These are phyloP conservation scores for Poicephalus meyeri DNA, from an alignment of 2,113 vertebrate species.

Conservation along the genomic window DNA sequence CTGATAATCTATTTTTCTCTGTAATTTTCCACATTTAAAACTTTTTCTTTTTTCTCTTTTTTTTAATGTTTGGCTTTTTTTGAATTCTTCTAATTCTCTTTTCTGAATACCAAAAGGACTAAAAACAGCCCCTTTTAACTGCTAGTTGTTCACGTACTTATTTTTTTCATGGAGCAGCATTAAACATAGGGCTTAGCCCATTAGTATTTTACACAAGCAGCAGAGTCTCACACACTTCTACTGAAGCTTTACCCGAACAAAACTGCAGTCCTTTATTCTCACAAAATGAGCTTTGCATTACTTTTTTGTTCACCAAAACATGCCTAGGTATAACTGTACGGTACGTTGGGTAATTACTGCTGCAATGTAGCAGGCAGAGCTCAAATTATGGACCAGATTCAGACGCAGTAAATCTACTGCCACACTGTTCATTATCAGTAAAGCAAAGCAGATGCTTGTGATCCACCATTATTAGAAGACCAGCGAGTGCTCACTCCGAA, in stretches of 20 bases:
- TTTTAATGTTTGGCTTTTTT: background rate
- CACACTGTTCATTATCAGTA: background rate
- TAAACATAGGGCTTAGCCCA: background rate
- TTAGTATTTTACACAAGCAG: background rate
- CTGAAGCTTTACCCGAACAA: background rate
- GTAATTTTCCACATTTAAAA: background rate
- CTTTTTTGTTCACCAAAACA: background rate
- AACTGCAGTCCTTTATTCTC: background rate
- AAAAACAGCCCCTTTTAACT: background rate
- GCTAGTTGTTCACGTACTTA: background rate
- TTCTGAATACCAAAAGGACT: constrained; percentile 2
- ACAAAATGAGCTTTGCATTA: background rate
- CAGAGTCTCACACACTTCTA: background rate
- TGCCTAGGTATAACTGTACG: background rate
- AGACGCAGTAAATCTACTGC: background rate
- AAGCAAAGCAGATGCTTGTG: constrained; percentile 11
- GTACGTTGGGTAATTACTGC: background rate
- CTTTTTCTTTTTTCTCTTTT: background rate
- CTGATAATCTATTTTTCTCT: background rate
- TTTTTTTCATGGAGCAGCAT: background rate
- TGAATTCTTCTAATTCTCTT: background rate
- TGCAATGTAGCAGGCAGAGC: constrained; percentile 48
- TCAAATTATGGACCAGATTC: background rate
- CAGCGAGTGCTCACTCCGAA: background rate
- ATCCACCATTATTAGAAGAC: background rate